phyloP scores from a whole-genome alignment of 1,140 invertebrate species.

The Littorina saxatilis region DNA sequence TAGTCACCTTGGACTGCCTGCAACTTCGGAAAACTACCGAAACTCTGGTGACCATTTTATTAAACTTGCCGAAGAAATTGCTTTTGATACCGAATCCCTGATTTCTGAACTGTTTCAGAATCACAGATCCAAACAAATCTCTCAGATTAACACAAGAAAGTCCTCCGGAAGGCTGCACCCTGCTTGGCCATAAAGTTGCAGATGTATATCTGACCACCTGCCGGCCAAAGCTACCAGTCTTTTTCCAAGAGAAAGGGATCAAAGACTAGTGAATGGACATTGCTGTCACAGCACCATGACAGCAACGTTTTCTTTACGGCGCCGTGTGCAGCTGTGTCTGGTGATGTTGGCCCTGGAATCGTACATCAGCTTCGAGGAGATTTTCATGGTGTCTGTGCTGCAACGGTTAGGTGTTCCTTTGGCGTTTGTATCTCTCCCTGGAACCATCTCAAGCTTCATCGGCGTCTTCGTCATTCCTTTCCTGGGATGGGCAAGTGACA shows the following conservation, averaged over 20 bases:
- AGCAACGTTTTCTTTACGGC: background rate
- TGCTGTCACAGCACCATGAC: background rate
- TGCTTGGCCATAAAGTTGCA: background rate
- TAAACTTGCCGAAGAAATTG: no score
- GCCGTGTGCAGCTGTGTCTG: conserved; percentile 13
- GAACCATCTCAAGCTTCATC: conserved; percentile 30
- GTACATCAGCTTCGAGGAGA: conserved; percentile 38
- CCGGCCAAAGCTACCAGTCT: background rate
- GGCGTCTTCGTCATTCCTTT: conserved; percentile 37
- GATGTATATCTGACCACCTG: background rate
- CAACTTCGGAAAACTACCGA: no score
- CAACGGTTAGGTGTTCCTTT: conserved; percentile 34
- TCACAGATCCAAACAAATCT: background rate
- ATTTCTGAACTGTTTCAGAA: no score
- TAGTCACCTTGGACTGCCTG: no score
- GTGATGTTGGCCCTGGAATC: conserved; percentile 36
- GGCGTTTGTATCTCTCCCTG: conserved; percentile 23
- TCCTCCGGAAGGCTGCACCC: no score
- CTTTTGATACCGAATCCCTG: no score
- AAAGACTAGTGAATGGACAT: background rate
- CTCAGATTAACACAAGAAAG: background rate
- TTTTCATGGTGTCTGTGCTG: conserved; percentile 38
- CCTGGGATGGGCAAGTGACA: conserved; percentile 39
- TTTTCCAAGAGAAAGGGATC: no score
- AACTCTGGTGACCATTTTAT: no score